These are phyloP conservation scores for Aplochiton taeniatus DNA, from an alignment of 2,797 vertebrate genomes.

Conservation along the genomic window DNA sequence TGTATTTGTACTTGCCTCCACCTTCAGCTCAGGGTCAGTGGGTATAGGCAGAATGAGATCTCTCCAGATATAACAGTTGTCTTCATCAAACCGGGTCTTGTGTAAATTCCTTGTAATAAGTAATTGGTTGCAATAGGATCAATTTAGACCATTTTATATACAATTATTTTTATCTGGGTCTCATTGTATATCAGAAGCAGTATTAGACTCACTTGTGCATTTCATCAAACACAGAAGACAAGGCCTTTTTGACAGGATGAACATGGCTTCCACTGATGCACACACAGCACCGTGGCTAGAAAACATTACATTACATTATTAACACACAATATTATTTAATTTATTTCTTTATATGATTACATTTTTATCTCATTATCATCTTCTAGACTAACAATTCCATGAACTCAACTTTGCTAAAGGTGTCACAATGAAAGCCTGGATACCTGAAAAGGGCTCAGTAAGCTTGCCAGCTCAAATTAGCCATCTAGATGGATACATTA, in stretches of 20 bases:
- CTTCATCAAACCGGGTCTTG: slow-evolving; percentile 35
- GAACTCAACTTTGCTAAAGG: no score
- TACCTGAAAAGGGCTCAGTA: no score
- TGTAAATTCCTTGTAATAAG: background rate
- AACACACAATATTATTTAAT: background rate
- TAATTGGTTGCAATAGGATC: background rate
- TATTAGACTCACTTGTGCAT: slow-evolving; percentile 28
- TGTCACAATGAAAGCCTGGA: no score
- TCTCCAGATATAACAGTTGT: slow-evolving; percentile 56
- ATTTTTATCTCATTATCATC: no score
- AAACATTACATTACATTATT: background rate
- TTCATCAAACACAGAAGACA: accelerated
- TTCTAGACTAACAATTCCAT: no score
- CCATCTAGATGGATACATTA: no score
- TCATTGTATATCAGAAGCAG: background rate
- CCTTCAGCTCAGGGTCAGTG: slow-evolving; percentile 24
- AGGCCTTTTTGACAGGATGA: accelerated
- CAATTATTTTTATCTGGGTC: no score
- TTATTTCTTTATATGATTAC: no score
- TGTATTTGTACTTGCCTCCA: slow-evolving; percentile 56
- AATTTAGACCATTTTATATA: background rate
- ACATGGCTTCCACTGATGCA: slow-evolving; percentile 57
- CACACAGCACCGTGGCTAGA: slow-evolving; percentile 70
- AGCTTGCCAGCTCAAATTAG: no score
- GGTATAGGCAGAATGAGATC: slow-evolving; percentile 36